These are phyloP conservation scores for Casuarius casuarius DNA, from an alignment of 2,113 vertebrate genomes.

Conservation along the genomic window DNA sequence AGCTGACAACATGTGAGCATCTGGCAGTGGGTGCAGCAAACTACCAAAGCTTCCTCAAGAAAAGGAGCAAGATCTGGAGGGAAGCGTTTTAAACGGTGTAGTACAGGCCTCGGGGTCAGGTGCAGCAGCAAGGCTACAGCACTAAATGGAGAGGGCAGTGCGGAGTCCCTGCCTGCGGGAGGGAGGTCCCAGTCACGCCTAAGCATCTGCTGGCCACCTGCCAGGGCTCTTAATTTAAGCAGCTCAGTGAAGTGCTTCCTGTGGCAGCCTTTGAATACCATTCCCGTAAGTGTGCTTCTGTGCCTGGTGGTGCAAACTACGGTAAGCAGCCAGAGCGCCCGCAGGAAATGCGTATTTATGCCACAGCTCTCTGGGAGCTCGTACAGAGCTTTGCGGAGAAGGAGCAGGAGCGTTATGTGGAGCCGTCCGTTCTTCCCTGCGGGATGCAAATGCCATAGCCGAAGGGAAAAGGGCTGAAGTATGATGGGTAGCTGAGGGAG, in stretches of 20 bases:
- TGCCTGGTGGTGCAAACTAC: background rate
- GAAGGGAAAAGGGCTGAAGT: background rate
- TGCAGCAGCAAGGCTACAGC: rapidly evolving
- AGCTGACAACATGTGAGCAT: background rate
- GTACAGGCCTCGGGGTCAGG: background rate
- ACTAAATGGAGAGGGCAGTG: background rate
- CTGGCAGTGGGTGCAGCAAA: background rate
- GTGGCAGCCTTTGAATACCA: background rate
- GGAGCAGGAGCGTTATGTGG: background rate
- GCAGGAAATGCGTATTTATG: background rate
- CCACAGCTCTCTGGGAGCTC: rapidly evolving
- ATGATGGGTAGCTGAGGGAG: background rate
- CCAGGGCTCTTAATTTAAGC: background rate
- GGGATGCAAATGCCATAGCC: rapidly evolving
- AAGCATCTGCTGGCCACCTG: background rate
- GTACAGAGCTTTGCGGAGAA: background rate
- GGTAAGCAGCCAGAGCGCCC: rapidly evolving
- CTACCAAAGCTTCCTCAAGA: background rate
- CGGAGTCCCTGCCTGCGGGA: background rate
- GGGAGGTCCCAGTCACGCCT: background rate
- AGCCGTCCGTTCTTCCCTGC: background rate
- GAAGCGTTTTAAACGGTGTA: background rate
- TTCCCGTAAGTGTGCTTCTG: background rate
- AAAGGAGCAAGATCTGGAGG: background rate
- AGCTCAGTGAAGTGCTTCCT: background rate